A percentile compares a stretch with the other conserved stretches of the same genome.
These are phyloP conservation scores for Drosophila gaucha DNA, from an alignment of 2,888 invertebrate species.

Conservation along the genomic window DNA sequence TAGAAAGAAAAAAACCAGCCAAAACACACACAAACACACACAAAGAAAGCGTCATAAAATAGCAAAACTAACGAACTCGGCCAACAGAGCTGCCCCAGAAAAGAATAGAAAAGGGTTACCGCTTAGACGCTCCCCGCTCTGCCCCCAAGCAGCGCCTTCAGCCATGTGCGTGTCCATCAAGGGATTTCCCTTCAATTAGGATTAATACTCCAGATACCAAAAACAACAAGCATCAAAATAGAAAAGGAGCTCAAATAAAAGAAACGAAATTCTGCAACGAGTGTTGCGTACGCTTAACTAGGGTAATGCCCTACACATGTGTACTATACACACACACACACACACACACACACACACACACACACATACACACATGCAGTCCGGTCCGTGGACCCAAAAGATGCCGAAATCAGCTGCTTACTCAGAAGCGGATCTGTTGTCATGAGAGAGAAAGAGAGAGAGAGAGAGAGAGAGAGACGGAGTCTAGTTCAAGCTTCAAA, in stretches of 20 bases:
- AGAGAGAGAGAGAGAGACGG: too few species aligned
- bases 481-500: slow-evolving; percentile 42
- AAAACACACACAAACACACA: slow-evolving; percentile 23
- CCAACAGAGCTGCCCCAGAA: slow-evolving; percentile 34
- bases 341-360: background rate
- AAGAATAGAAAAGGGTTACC: slow-evolving; percentile 62
- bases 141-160: slow-evolving; percentile 13
- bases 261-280: slow-evolving; percentile 34
- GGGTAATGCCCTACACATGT: slow-evolving; percentile 56
- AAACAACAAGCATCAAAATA: slow-evolving; percentile 28
- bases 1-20: slow-evolving; percentile 18
- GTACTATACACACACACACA: slow-evolving; percentile 2
- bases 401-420: slow-evolving; percentile 27
- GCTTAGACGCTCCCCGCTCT: slow-evolving; percentile 40
- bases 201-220: slow-evolving; percentile 81
- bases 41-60: slow-evolving; percentile 55
- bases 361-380: slow-evolving; percentile 1
- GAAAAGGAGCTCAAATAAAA: background rate
- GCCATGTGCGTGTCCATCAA: slow-evolving; percentile 72
- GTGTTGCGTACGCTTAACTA: slow-evolving; percentile 52
- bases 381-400: slow-evolving; percentile 6
- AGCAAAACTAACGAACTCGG: slow-evolving; percentile 71
- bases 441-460: too few species aligned
- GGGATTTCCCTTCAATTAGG: slow-evolving; percentile 83
- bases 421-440: slow-evolving; percentile 20